Percentiles rank a stretch among this genome's conserved stretches.
phyloP scores from a whole-genome alignment of 2,888 invertebrate species.

The Callimorpha dominula region DNA sequence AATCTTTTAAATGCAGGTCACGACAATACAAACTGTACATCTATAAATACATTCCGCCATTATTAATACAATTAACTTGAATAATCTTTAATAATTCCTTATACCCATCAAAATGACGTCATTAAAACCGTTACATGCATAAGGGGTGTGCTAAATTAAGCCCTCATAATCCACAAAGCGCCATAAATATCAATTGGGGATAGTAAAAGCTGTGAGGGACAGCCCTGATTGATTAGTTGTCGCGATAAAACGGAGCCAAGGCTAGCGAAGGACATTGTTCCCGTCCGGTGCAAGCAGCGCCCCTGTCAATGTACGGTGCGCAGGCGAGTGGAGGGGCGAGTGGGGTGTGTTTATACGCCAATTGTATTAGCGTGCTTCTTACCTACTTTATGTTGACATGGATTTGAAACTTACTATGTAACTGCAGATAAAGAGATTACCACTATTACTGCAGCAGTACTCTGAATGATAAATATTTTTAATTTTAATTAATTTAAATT shows the following conservation, averaged over 20 bases:
- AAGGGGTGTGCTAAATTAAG: conserved; percentile 39
- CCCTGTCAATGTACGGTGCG: conserved; percentile 20
- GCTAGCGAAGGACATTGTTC: conserved; percentile 83
- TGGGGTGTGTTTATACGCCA: conserved; percentile 11
- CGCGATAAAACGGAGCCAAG: conserved; percentile 75
- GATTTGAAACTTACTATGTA: too few relatives aligned
- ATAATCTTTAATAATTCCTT: conserved; percentile 7
- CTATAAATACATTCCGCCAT: too few relatives aligned
- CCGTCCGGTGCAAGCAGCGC: conserved; percentile 53
- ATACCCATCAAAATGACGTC: conserved; percentile 14
- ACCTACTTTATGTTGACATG: conserved; percentile 1
- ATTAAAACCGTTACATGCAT: conserved; percentile 27
- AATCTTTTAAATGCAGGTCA: too few relatives aligned
- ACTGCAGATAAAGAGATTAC: neutral
- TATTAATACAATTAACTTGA: neutral
- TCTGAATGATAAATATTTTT: too few relatives aligned
- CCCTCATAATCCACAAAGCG: conserved; percentile 40
- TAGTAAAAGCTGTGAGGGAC: conserved; percentile 55
- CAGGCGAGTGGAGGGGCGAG: neutral
- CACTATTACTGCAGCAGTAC: too few relatives aligned
- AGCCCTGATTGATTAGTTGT: conserved; percentile 65
- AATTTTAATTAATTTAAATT: too few relatives aligned
- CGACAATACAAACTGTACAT: too few relatives aligned
- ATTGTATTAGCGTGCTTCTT: conserved; percentile 10
- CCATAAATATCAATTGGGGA: conserved; percentile 65